These are phyloP conservation scores for Lasioglossum zephyrum DNA, from an alignment of 2,888 invertebrate species.

Conservation along the genomic window DNA sequence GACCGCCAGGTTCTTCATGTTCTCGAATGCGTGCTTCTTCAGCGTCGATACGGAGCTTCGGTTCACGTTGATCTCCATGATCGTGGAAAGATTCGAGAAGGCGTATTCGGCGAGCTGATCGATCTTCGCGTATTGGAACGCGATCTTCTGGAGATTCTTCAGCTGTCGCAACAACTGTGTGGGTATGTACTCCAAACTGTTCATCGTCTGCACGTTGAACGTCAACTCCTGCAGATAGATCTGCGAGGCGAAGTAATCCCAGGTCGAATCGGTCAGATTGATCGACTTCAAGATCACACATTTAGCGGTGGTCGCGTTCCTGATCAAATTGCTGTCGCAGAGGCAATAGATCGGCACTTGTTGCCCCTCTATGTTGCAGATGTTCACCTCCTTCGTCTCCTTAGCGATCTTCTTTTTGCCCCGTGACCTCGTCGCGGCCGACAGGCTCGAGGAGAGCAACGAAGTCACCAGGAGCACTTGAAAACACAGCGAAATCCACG, in stretches of 20 bases:
- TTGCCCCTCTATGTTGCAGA: slow-evolving; percentile 86
- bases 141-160: slow-evolving; percentile 88
- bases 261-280: slow-evolving; percentile 89
- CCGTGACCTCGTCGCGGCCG: slow-evolving; percentile 68
- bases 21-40: slow-evolving; percentile 89
- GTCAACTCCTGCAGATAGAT: slow-evolving; percentile 89
- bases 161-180: slow-evolving; percentile 89
- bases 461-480: slow-evolving; percentile 50
- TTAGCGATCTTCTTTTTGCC: slow-evolving; percentile 75
- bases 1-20: slow-evolving; percentile 89
- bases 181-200: slow-evolving; percentile 89
- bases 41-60: slow-evolving; percentile 90
- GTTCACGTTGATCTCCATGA: slow-evolving; percentile 88
- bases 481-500: slow-evolving; percentile 20
- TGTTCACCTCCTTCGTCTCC: slow-evolving; percentile 83
- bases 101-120: slow-evolving; percentile 89
- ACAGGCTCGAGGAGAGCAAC: slow-evolving; percentile 56
- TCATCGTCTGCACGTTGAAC: slow-evolving; percentile 89
- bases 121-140: slow-evolving; percentile 90
- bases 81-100: slow-evolving; percentile 90
- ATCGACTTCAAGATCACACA: slow-evolving; percentile 91
- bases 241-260: slow-evolving; percentile 91
- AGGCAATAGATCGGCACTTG: slow-evolving; percentile 88
- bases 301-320: slow-evolving; percentile 89
- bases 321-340: slow-evolving; percentile 85